Evolutionary conservation across 2,797 vertebrate species (phyloP), one percentile per base, ranked within the genome.

Genomic region (Tenualosa ilisha): DNA sequence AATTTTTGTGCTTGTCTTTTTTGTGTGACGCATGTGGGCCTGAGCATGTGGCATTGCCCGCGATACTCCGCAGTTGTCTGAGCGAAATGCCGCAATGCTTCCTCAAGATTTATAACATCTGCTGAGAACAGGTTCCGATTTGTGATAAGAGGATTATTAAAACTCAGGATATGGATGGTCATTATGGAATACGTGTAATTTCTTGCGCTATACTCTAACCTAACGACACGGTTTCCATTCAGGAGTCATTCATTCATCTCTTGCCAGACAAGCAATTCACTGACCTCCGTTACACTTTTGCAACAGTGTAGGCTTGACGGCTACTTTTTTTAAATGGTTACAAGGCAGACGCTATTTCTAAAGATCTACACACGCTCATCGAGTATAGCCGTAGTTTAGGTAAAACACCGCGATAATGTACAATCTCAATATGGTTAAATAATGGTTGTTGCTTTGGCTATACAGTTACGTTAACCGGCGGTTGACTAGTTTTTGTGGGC

Each of bases 41-140:
- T 79, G 75, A 31, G 79, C 88, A 85, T 85, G 86, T 65, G 86
- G 83, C 59, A 49, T 63, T 65, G 68, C 22, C 65, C 79, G 61
- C 83, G 9, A 84, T 46, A 43, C 3, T 12, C 53, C 49, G 85
- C 54, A 63, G 26, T 81, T 46, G 24, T 56, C 31, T 54, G 17
- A 84, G 43, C 20, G 53, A 84, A 63, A 59, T 86, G 87, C 87
- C 56, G 86, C 89, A 87, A 63, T 87, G 89, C 17, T 13, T 51
- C 7, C 81, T 31, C 59, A 85, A 75, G 86, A 89, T 89, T 88
- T 88, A 89, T 84, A 83, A 83, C 59, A 49, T 81, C 87, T 88
- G 89, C 89, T 85, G 54, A 75, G 72, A 79, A 15, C 26, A 22
- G 20, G 40, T 6, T 9, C 17, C 40, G 15, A 79, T 12, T 51